Conservation (phyloP, 2,113 vertebrate species). For the Mesocricetus auratus region DNA sequence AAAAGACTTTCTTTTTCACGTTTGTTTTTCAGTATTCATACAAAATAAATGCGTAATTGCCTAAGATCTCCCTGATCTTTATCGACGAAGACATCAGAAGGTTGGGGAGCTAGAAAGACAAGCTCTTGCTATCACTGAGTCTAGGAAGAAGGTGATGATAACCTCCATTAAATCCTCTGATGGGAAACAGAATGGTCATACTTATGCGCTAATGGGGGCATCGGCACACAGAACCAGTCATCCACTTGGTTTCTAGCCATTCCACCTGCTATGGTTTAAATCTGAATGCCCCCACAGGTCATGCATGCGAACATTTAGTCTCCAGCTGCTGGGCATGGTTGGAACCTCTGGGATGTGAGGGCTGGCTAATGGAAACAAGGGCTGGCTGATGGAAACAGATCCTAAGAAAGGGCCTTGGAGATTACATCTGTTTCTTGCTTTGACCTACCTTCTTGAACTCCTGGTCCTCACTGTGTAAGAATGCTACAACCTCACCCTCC, state of each 20-base stretch:
- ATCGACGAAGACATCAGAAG: neutral
- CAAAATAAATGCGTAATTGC: neutral
- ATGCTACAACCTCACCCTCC: neutral
- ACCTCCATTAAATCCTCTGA: no score
- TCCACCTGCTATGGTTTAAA: neutral
- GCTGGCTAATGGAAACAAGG: neutral
- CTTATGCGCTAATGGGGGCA: rapidly evolving
- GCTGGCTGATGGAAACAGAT: neutral
- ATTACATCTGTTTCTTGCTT: neutral
- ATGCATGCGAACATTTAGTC: neutral
- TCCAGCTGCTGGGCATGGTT: neutral
- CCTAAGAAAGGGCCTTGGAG: neutral
- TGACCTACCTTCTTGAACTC: neutral
- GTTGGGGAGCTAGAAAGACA: neutral
- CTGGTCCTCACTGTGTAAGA: neutral
- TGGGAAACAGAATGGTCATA: neutral
- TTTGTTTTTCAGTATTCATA: neutral
- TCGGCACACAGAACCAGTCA: rapidly evolving
- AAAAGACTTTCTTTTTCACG: neutral
- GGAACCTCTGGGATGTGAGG: neutral
- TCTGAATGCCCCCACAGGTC: neutral
- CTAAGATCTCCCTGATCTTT: neutral
- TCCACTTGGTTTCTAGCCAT: rapidly evolving
- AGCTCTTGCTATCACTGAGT: neutral
- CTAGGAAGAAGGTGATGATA: neutral